These are phyloP conservation scores for Actinostola sp. DNA, from an alignment of 92 coral and sea anemone species.

Conservation along the genomic window DNA sequence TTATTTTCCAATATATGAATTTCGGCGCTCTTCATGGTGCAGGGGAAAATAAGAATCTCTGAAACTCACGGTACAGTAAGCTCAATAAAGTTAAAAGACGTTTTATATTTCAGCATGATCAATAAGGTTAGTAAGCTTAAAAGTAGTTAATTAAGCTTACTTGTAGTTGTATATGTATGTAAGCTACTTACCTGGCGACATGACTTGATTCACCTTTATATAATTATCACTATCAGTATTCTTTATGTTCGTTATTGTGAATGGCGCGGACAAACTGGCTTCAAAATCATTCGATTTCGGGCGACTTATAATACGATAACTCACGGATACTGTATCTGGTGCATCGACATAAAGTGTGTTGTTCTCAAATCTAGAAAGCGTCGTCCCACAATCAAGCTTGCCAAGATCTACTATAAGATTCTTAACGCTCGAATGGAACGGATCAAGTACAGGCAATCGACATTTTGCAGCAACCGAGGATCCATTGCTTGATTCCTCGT, in stretches of 20 bases:
- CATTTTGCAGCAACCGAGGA: slow-evolving; percentile 3
- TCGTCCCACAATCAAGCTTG: slow-evolving; percentile 17
- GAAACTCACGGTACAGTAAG: no score
- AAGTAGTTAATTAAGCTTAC: no score
- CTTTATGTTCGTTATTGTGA: neutral
- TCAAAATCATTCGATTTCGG: slow-evolving; percentile 8
- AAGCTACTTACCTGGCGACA: slow-evolving; percentile 3
- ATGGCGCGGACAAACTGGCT: neutral
- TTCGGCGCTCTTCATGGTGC: no score
- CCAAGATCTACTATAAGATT: neutral
- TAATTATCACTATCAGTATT: neutral
- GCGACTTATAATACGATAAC: slow-evolving; percentile 14
- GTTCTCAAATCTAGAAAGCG: slow-evolving; percentile 25
- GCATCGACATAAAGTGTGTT: slow-evolving; percentile 23
- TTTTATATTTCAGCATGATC: no score
- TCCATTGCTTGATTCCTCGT: no score
- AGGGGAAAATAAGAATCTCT: no score
- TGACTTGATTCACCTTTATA: neutral
- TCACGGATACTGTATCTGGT: slow-evolving; percentile 16
- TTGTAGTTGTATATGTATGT: neutral
- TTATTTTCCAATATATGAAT: no score
- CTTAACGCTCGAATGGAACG: slow-evolving; percentile 18
- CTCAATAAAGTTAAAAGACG: no score
- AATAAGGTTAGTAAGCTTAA: no score
- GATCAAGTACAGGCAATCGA: slow-evolving; percentile 20